These are phyloP conservation scores for Pagrus major DNA, from an alignment of 2,113 vertebrate species.

Conservation along the genomic window DNA sequence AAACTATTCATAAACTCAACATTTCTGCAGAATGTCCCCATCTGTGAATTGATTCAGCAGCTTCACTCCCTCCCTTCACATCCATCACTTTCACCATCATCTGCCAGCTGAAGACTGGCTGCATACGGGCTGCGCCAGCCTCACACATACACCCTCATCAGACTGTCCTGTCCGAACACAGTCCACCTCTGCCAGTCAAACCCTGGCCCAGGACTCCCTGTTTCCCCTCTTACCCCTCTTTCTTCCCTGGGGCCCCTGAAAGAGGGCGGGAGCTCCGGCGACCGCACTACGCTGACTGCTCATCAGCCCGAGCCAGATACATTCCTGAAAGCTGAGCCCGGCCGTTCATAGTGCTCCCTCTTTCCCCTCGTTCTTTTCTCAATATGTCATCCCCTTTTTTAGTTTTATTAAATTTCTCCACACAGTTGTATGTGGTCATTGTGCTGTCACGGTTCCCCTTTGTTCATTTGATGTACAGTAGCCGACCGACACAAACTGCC, in stretches of 20 bases:
- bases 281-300: constrained; percentile 81
- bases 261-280: constrained; percentile 77
- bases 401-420: constrained; percentile 17
- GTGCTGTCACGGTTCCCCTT: not conserved
- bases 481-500: not conserved
- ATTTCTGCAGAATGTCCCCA: constrained; percentile 34
- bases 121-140: constrained; percentile 12
- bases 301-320: constrained; percentile 78
- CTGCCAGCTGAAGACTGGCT: constrained; percentile 37
- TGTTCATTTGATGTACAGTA: not conserved
- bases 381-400: constrained; percentile 57
- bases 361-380: constrained; percentile 64
- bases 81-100: constrained; percentile 59
- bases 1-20: constrained; percentile 45
- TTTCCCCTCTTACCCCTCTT: constrained; percentile 72
- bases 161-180: constrained; percentile 38
- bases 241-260: constrained; percentile 77
- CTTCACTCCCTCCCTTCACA: constrained; percentile 57
- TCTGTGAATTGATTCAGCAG: constrained; percentile 67
- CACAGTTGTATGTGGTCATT: constrained; percentile 4
- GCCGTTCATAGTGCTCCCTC: constrained; percentile 64
- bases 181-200: constrained; percentile 45
- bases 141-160: constrained; percentile 32
- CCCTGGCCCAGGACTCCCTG: constrained; percentile 61
- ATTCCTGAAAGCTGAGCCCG: constrained; percentile 86